Evolutionary conservation across 2,888 invertebrate genomes (phyloP).

Genomic region (Tetranychus truncatus): DNA sequence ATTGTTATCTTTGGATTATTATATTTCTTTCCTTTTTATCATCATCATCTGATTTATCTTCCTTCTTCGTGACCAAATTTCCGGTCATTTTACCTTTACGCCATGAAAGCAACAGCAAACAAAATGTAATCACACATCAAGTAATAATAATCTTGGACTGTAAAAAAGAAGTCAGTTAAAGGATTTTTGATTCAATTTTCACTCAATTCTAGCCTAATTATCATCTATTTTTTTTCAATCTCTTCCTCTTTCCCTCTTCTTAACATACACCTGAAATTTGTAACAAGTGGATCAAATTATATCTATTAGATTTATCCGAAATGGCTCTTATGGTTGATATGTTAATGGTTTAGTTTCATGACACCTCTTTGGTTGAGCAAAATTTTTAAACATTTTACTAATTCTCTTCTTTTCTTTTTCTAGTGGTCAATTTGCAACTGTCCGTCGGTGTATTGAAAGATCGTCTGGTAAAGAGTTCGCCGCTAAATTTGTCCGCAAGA

Average conservation of each 20-base stretch:
- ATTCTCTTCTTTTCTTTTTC: background rate
- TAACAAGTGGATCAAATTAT: too few species aligned
- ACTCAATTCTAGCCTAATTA: background rate
- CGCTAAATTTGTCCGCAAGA: slow-evolving; percentile 45
- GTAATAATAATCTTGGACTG: too few species aligned
- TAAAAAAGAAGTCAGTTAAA: too few species aligned
- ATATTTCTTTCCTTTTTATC: background rate
- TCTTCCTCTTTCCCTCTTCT: background rate
- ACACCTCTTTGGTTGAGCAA: too few species aligned
- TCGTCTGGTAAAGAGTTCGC: slow-evolving; percentile 41
- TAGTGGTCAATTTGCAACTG: slow-evolving; percentile 48
- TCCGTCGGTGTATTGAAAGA: slow-evolving; percentile 40
- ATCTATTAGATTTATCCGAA: too few species aligned
- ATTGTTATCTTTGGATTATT: background rate
- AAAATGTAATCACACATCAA: background rate
- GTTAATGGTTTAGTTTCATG: too few species aligned
- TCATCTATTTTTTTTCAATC: background rate
- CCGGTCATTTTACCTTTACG: background rate
- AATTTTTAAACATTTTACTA: background rate
- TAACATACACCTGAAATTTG: too few species aligned
- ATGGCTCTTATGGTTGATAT: too few species aligned
- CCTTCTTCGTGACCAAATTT: background rate
- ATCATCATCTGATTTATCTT: background rate
- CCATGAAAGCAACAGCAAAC: background rate
- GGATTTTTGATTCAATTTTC: background rate